phyloP scores from a whole-genome alignment of 2,797 vertebrate genomes.

The Typhlichthys eigenmanni region DNA sequence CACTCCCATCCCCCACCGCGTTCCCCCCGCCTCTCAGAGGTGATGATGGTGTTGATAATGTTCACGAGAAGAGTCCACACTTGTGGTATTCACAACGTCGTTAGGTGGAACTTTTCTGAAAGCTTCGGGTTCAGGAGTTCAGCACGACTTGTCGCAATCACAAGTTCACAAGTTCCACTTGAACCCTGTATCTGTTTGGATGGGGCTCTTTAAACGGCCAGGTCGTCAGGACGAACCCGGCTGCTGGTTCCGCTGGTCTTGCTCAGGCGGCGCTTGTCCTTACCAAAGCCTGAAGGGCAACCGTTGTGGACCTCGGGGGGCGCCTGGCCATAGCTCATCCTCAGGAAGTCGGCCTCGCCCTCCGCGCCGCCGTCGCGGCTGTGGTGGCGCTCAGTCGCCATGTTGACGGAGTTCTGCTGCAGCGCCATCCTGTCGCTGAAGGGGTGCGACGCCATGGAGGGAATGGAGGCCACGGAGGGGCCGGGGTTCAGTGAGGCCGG shows the following conservation, averaged over 20 bases:
- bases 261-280: slow-evolving; percentile 88
- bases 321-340: slow-evolving; percentile 78
- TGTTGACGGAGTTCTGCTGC: slow-evolving; percentile 90
- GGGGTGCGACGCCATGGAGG: slow-evolving; percentile 67
- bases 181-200: neutral
- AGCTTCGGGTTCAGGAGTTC: no score
- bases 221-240: slow-evolving; percentile 86
- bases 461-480: slow-evolving; percentile 60
- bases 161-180: no score
- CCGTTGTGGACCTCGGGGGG: slow-evolving; percentile 62
- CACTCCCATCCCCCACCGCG: no score
- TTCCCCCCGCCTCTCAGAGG: no score
- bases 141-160: no score
- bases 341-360: slow-evolving; percentile 79
- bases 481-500: slow-evolving; percentile 56
- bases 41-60: no score
- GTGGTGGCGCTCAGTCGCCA: slow-evolving; percentile 85
- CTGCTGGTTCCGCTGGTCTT: slow-evolving; percentile 88
- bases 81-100: no score
- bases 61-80: no score
- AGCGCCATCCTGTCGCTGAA: slow-evolving; percentile 89
- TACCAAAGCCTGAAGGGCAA: slow-evolving; percentile 71
- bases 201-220: slow-evolving; percentile 82
- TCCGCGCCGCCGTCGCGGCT: slow-evolving; percentile 68
- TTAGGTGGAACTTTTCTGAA: no score